These are phyloP conservation scores for Ectemnius continuus DNA, from an alignment of 2,888 invertebrate species.

Conservation along the genomic window DNA sequence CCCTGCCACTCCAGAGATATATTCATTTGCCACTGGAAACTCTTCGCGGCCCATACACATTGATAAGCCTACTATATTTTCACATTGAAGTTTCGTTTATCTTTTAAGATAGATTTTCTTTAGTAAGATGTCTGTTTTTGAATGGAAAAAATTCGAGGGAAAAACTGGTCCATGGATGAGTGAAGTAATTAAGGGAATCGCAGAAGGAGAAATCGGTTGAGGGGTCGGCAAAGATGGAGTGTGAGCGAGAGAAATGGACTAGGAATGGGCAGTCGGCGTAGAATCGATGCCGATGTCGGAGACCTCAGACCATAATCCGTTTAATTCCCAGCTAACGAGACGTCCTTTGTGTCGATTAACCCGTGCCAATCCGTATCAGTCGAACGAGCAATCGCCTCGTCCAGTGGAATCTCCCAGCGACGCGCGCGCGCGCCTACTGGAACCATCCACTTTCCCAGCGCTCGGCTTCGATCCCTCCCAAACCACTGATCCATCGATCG, in stretches of 20 bases:
- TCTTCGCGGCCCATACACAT: too few relatives aligned
- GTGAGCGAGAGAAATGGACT: neutral
- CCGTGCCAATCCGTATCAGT: constrained; percentile 54
- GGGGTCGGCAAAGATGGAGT: constrained; percentile 19
- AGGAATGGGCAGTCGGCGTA: constrained; percentile 15
- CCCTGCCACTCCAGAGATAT: neutral
- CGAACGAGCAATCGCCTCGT: constrained; percentile 40
- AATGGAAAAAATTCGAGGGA: neutral
- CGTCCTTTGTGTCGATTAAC: constrained; percentile 68
- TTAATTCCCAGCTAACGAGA: constrained; percentile 73
- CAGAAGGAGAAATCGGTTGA: constrained; percentile 37
- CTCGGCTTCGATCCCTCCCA: constrained; percentile 9
- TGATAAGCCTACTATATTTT: too few relatives aligned
- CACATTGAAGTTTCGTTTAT: neutral
- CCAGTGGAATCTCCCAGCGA: constrained; percentile 21
- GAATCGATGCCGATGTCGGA: constrained; percentile 53
- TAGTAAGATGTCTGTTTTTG: too few relatives aligned
- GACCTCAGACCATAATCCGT: constrained; percentile 67
- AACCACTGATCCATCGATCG: constrained; percentile 45
- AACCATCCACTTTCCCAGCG: neutral
- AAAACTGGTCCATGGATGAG: too few relatives aligned
- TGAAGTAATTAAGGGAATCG: constrained; percentile 51
- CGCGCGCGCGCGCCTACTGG: neutral
- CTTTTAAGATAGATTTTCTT: constrained; percentile 11
- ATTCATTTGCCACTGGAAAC: neutral